These are phyloP conservation scores for Scaptomyza parva DNA, from an alignment of 2,888 invertebrate species.

Conservation along the genomic window DNA sequence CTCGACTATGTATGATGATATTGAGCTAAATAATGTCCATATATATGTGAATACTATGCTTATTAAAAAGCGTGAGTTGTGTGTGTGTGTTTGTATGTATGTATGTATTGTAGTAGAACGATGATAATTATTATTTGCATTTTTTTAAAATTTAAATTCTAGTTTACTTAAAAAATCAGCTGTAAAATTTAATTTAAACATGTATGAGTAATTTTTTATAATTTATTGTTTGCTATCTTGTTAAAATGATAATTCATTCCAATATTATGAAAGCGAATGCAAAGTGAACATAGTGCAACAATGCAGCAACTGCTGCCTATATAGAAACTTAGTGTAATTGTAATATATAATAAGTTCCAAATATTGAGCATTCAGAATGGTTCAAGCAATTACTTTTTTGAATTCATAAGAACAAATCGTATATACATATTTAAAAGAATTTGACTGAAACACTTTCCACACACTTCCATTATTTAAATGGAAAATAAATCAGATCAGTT, in stretches of 20 bases:
- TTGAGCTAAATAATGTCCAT: constrained; percentile 17
- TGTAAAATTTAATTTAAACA: constrained; percentile 55
- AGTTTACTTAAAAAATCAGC: constrained; percentile 40
- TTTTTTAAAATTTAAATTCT: constrained; percentile 53
- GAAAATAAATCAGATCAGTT: constrained; percentile 24
- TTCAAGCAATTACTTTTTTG: constrained; percentile 46
- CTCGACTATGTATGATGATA: constrained; percentile 91
- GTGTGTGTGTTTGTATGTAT: constrained; percentile 27
- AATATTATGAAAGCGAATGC: constrained; percentile 45
- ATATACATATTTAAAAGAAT: constrained; percentile 36
- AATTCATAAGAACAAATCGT: constrained; percentile 60
- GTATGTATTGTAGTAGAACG: constrained; percentile 25
- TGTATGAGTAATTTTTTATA: constrained; percentile 44
- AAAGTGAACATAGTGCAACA: constrained; percentile 52
- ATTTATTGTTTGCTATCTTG: constrained; percentile 64
- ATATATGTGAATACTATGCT: constrained; percentile 50
- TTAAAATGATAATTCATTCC: constrained; percentile 72
- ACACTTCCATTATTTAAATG: constrained; percentile 37
- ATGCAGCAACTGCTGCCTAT: constrained; percentile 50
- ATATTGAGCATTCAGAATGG: constrained; percentile 57
- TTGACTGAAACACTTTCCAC: constrained; percentile 56
- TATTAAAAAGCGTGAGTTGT: constrained; percentile 52
- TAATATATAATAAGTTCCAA: constrained; percentile 60
- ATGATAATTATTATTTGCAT: constrained; percentile 37
- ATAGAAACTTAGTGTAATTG: constrained; percentile 65